Evolutionary conservation across 2,888 invertebrate genomes (phyloP).

Genomic region (Pollenia labialis): DNA sequence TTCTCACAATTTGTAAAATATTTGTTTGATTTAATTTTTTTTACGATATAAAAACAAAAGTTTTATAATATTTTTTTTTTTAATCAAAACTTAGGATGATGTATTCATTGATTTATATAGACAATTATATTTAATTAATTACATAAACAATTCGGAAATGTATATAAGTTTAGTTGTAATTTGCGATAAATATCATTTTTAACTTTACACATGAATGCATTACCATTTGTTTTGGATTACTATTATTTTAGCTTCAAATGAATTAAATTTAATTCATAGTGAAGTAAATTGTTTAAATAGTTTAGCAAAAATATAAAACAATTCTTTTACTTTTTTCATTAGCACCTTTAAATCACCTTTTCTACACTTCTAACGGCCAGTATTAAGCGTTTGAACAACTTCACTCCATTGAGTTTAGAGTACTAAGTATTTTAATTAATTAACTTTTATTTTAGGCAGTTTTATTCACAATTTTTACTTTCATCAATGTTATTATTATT

Average conservation of each 20-base stretch:
- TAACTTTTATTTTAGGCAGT: constrained; percentile 44
- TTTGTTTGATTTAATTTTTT: constrained; percentile 1
- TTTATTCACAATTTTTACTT: constrained; percentile 34
- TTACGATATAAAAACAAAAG: neutral
- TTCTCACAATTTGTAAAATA: constrained; percentile 26
- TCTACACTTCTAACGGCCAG: neutral
- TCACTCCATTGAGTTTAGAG: constrained; percentile 44
- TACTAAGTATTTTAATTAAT: constrained; percentile 51
- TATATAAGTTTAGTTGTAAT: neutral
- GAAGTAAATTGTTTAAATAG: neutral
- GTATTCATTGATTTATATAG: neutral
- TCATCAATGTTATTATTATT: constrained; percentile 9
- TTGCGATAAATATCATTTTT: constrained; percentile 9
- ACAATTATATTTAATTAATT: constrained; percentile 4
- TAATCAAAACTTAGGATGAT: constrained; percentile 13
- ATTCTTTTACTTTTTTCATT: constrained; percentile 5
- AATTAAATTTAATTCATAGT: neutral
- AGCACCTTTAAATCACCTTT: constrained; percentile 31
- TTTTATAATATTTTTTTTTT: neutral
- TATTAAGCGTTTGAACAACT: constrained; percentile 32
- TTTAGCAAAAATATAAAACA: neutral
- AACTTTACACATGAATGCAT: constrained; percentile 60
- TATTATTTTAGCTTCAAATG: neutral
- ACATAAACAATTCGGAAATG: constrained; percentile 13
- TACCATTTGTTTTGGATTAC: constrained; percentile 37